Base-by-base conservation (phyloP, 2,113 vertebrate species). In the Recurvirostra avosetta region DNA sequence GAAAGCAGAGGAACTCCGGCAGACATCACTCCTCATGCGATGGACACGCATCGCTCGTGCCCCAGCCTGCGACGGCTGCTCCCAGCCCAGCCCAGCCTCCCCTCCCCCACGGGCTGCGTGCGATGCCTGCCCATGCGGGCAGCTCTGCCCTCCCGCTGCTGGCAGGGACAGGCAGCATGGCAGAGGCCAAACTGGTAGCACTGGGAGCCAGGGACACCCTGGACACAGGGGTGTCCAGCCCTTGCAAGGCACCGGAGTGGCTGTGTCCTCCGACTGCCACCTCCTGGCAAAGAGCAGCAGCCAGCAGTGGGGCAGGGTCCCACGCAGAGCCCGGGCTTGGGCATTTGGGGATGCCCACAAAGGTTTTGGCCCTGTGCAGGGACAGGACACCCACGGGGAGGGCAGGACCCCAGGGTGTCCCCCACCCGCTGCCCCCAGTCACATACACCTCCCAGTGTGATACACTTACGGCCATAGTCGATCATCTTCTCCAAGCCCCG, bases 31-130 rank as follows among this genome's bases (percentile, higher is more conserved):
- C 50, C 63, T 38, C 34, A 0, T 1, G 7, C 0, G 1, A 27
- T 5, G 34, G 36, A 17, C 0, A 0, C 18, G 5, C 49, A 10
- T 2, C 0, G 1, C 12, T 63, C 0, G 7, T n/a, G 74, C 72
- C 32, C 86, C 90, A 29, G 27, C 29, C 22, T 1, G 1, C 8
- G 18, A 15, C 0, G 7, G 50, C 59, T 38, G 74, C 82, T 29
- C 20, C 62, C 43, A 40, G 43, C 49, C 49, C 49, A 25, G 61
- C 93, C 34, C 81, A 23, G 26, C 26, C 47, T 59, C 50, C 3
- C 40, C 40, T 15, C 50, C 36, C 3, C 6, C 61, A 9, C 8
- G 9, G 76, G 40, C 21, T 4, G 16, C 50, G 30, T 8, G 6
- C 2, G 3, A 55, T 15, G 11, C 32, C 21, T 20, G n/a, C 11